phyloP scores from a whole-genome alignment of 2,797 vertebrate genomes.

The Iguana delicatissima region DNA sequence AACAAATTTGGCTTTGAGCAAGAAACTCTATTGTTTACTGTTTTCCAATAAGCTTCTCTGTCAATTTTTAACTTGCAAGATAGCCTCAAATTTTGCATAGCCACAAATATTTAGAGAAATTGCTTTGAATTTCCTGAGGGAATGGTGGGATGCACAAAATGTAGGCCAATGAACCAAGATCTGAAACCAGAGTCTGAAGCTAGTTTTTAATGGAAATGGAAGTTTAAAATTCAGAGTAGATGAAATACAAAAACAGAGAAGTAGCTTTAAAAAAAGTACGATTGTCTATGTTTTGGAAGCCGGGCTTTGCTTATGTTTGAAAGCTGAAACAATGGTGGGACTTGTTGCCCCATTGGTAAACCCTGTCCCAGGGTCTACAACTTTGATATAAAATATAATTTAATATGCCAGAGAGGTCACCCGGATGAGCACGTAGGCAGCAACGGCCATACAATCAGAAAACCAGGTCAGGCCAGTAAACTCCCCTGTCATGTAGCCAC shows the following conservation, averaged over 20 bases:
- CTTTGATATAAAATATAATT: too few relatives aligned
- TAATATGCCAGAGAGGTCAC: too few relatives aligned
- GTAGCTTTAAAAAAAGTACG: not conserved
- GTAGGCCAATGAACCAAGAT: too few relatives aligned
- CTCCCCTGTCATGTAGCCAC: too few relatives aligned
- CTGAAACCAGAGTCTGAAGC: not conserved
- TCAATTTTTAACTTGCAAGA: not conserved
- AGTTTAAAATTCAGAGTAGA: not conserved
- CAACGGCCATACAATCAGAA: too few relatives aligned
- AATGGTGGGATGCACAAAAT: not conserved
- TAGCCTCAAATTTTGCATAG: not conserved
- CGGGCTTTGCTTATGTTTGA: not conserved
- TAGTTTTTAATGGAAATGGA: not conserved
- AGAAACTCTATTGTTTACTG: not conserved
- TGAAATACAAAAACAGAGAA: not conserved
- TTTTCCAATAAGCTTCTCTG: not conserved
- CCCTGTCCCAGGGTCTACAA: too few relatives aligned
- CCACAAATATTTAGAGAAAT: not conserved
- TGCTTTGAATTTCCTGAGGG: not conserved
- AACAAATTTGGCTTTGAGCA: not conserved
- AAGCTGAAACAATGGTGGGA: not conserved
- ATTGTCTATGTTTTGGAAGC: not conserved
- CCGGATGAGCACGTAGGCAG: too few relatives aligned
- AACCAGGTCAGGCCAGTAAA: too few relatives aligned
- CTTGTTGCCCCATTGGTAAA: not conserved